phyloP scores from a whole-genome alignment of 2,888 invertebrate species.

The Andricus curvator region DNA sequence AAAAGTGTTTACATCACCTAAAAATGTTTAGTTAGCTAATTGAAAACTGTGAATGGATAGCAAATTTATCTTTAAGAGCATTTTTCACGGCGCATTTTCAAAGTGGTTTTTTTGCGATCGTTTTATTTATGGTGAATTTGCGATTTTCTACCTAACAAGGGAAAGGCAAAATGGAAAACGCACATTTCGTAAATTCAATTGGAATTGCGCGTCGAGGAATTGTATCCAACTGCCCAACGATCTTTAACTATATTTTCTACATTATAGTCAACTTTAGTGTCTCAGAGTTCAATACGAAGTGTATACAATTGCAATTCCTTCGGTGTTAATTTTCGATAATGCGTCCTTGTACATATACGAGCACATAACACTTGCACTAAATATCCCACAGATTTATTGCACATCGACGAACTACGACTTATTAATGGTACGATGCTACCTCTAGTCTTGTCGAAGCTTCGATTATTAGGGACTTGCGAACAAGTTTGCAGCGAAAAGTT shows the following conservation, averaged over 20 bases:
- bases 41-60: conserved; percentile 10
- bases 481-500: conserved; percentile 29
- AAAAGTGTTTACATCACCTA: not conserved
- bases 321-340: not conserved
- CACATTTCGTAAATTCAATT: conserved; percentile 14
- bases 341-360: conserved; percentile 21
- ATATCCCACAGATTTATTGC: conserved; percentile 43
- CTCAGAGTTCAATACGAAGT: not conserved
- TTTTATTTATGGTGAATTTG: not conserved
- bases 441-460: conserved; percentile 60
- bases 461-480: conserved; percentile 38
- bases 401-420: conserved; percentile 47
- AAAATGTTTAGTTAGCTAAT: conserved; percentile 25
- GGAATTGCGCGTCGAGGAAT: conserved; percentile 4
- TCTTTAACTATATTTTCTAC: conserved; percentile 4
- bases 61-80: conserved; percentile 1
- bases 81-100: conserved; percentile 16
- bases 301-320: not conserved
- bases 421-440: conserved; percentile 54
- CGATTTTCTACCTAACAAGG: not conserved
- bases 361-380: conserved; percentile 29
- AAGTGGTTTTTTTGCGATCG: not conserved
- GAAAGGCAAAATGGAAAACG: not conserved
- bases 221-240: not conserved
- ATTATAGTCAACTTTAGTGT: conserved; percentile 9